Conservation (phyloP, 92 coral and sea anemone genomes). For the Virgularia gustaviana region DNA sequence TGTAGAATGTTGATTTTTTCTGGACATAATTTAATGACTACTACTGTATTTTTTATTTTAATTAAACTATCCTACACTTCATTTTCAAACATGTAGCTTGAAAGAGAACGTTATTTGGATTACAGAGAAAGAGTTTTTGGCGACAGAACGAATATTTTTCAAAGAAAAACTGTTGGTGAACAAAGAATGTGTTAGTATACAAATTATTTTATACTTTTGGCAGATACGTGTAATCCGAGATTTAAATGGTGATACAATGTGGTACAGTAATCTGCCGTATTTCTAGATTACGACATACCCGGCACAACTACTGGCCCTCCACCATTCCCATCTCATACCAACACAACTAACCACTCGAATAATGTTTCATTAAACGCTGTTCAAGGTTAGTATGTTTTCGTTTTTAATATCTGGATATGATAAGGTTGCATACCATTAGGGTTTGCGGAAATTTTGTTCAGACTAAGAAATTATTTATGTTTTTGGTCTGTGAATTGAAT, state of each 20-base stretch:
- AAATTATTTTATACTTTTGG: too few species aligned
- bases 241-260: too few species aligned
- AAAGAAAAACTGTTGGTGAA: slow-evolving; percentile 13
- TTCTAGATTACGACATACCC: neutral
- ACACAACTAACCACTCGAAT: slow-evolving; percentile 1
- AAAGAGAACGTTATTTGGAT: slow-evolving; percentile 80
- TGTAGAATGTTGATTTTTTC: neutral
- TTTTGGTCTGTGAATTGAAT: too few species aligned
- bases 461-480: too few species aligned
- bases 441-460: too few species aligned
- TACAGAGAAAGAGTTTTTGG: slow-evolving; percentile 87
- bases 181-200: slow-evolving; percentile 14
- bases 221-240: too few species aligned
- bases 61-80: neutral
- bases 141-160: slow-evolving; percentile 77
- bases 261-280: neutral
- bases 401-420: too few species aligned
- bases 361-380: neutral
- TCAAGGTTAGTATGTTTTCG: slow-evolving; percentile 27
- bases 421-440: too few species aligned
- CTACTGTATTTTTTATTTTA: neutral
- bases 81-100: slow-evolving; percentile 47
- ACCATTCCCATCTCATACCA: slow-evolving; percentile 4
- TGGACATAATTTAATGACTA: neutral
- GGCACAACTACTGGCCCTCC: slow-evolving; percentile 24